A percentile compares a stretch with the other conserved stretches of the same genome.
Conservation (phyloP, 1,140 invertebrate species). For the Apis laboriosa region DNA sequence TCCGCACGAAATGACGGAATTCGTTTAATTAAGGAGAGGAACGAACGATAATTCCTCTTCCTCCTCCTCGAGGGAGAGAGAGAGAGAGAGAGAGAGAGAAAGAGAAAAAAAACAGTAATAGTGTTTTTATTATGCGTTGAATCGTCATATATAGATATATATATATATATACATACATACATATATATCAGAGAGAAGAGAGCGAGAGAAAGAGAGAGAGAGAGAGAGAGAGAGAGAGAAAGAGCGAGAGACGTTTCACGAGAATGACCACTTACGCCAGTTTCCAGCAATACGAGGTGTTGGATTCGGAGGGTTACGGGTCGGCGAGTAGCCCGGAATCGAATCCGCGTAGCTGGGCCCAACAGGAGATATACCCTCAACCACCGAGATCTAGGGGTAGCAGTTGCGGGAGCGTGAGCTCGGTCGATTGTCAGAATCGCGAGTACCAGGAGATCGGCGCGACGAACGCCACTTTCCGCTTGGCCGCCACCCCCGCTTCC, state of each 20-base stretch:
- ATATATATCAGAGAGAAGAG: too few species aligned
- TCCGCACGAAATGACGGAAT: too few species aligned
- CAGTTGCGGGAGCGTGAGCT: conserved; percentile 76
- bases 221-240: not conserved
- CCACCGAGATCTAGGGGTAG: conserved; percentile 75
- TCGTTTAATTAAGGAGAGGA: too few species aligned
- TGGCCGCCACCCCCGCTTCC: conserved; percentile 43
- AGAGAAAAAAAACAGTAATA: too few species aligned
- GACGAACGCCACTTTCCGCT: conserved; percentile 58
- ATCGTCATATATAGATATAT: too few species aligned
- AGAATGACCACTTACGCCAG: conserved; percentile 74
- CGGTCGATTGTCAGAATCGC: conserved; percentile 73
- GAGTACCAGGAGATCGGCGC: conserved; percentile 67
- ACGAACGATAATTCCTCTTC: too few species aligned
- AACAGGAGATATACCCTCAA: conserved; percentile 73
- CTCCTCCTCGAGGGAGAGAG: too few species aligned
- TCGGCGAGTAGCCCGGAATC: conserved; percentile 78
- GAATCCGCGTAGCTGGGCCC: conserved; percentile 67
- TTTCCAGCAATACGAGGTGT: conserved; percentile 76
- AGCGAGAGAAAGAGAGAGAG: not conserved
- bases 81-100: too few species aligned
- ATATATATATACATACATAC: too few species aligned
- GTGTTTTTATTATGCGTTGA: too few species aligned
- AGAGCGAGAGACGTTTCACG: not conserved
- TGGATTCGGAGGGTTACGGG: conserved; percentile 77